phyloP scores from a whole-genome alignment of 92 coral and sea anemone genomes.

The Zoanthus sansibaricus region DNA sequence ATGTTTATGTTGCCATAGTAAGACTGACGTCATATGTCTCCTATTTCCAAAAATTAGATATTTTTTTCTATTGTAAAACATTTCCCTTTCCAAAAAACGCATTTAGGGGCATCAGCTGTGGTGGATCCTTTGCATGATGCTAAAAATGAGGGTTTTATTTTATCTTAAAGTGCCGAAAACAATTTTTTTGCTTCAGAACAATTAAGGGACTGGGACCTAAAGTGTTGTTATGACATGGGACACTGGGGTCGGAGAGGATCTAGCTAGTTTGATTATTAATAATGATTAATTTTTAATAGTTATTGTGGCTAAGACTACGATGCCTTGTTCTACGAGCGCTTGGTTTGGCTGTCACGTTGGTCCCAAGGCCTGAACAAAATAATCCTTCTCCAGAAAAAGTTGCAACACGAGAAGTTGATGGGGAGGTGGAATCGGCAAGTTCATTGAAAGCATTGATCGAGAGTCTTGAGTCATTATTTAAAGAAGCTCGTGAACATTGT shows the following conservation, averaged over 20 bases:
- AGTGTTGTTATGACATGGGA: too few relatives aligned
- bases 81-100: too few relatives aligned
- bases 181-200: too few relatives aligned
- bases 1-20: too few relatives aligned
- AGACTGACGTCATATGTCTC: too few relatives aligned
- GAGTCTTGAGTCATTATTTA: constrained; percentile 63
- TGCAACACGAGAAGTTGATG: constrained; percentile 43
- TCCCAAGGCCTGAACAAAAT: constrained; percentile 70
- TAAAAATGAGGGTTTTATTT: too few relatives aligned
- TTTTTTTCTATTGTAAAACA: too few relatives aligned
- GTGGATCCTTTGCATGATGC: too few relatives aligned
- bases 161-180: too few relatives aligned
- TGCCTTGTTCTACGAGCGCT: constrained; percentile 80
- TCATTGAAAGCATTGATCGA: constrained; percentile 58
- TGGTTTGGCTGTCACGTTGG: constrained; percentile 67
- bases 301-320: constrained; percentile 86
- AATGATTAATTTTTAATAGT: constrained; percentile 43
- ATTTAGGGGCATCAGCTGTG: too few relatives aligned
- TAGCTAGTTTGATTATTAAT: background rate
- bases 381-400: constrained; percentile 41
- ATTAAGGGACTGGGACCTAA: too few relatives aligned
- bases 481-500: constrained; percentile 65
- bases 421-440: constrained; percentile 47
- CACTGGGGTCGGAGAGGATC: background rate
- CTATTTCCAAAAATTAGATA: too few relatives aligned